A percentile compares a stretch with the other conserved stretches of the same genome.
Evolutionary conservation across 2,888 invertebrate genomes (phyloP).

Genomic region (Portevinia maculata): DNA sequence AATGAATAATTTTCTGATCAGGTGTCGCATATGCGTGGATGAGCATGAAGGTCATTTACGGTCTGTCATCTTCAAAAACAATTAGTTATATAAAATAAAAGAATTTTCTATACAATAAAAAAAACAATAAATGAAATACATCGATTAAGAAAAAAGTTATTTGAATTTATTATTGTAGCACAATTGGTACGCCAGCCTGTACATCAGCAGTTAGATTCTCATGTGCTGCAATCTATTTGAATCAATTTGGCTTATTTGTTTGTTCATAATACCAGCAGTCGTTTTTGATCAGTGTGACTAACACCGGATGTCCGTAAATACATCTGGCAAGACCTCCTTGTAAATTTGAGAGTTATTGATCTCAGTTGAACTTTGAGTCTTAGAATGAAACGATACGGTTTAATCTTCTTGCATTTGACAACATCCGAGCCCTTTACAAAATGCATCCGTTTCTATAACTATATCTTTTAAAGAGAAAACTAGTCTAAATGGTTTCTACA

Average conservation of each 20-base stretch:
- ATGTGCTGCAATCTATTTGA: slow-evolving; percentile 50
- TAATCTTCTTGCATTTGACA: slow-evolving; percentile 35
- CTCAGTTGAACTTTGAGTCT: slow-evolving; percentile 54
- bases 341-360: slow-evolving; percentile 68
- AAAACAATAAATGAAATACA: no score
- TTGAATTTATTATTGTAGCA: no score
- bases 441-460: slow-evolving; percentile 50
- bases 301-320: slow-evolving; percentile 56
- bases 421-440: slow-evolving; percentile 56
- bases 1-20: no score
- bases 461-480: slow-evolving; percentile 2
- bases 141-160: no score
- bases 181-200: no score
- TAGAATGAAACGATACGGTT: slow-evolving; percentile 48
- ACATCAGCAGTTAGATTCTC: not conserved
- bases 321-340: slow-evolving; percentile 66
- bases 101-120: no score
- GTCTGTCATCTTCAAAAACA: no score
- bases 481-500: slow-evolving; percentile 50
- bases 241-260: slow-evolving; percentile 43
- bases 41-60: no score
- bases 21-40: no score
- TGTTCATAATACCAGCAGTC: slow-evolving; percentile 23
- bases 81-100: no score
- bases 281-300: slow-evolving; percentile 43